Evolutionary conservation across 2,797 vertebrate species (phyloP).

Genomic region (Enteromius thamalakanensis): DNA sequence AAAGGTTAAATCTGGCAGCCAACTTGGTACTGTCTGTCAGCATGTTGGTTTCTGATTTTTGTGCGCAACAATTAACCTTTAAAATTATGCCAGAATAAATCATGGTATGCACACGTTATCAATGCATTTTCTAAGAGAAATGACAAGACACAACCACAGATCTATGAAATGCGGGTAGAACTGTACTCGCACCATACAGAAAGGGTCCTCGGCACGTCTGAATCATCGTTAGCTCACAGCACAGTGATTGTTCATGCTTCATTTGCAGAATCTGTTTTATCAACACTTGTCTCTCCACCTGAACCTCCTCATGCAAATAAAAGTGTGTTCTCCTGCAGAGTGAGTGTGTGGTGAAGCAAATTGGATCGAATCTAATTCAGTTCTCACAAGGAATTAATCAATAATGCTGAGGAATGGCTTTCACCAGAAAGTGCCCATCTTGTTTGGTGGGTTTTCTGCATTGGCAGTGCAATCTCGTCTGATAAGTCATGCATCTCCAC

Average conservation of each 20-base stretch:
- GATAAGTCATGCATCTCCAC: conserved; percentile 42
- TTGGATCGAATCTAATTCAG: conserved; percentile 83
- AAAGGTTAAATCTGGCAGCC: background rate
- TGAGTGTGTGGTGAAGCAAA: conserved; percentile 76
- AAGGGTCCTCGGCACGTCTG: background rate
- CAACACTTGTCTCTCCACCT: conserved; percentile 32
- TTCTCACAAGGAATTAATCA: conserved; percentile 76
- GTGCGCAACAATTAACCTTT: background rate
- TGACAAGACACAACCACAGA: background rate
- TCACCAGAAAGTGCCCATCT: conserved; percentile 68
- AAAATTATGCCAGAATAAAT: background rate
- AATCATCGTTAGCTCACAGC: background rate
- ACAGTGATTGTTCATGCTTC: background rate
- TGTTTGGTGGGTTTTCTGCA: conserved; percentile 45
- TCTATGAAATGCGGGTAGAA: background rate
- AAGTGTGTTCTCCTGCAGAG: conserved; percentile 56
- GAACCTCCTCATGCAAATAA: conserved; percentile 72
- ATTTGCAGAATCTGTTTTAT: conserved; percentile 3
- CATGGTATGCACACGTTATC: background rate
- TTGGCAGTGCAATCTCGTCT: conserved; percentile 25
- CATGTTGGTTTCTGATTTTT: background rate
- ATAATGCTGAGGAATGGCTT: conserved; percentile 80
- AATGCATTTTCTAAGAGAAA: background rate
- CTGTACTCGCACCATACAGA: background rate
- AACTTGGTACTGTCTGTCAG: background rate